phyloP scores from a whole-genome alignment of 2,113 vertebrate species.

The Anguilla rostrata region DNA sequence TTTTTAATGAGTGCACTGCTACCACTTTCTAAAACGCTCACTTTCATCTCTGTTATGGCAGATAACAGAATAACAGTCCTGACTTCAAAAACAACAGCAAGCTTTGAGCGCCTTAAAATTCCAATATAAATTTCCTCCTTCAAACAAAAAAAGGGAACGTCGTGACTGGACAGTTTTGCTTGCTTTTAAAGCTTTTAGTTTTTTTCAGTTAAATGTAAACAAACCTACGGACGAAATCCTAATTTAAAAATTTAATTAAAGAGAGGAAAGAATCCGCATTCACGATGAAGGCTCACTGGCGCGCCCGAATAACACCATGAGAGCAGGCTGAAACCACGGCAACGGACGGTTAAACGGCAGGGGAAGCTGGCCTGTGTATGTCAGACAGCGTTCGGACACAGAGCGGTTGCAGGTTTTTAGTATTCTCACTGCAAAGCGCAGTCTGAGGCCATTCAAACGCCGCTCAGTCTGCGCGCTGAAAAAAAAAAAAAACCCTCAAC shows the following conservation, averaged over 20 bases:
- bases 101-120: background rate
- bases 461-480: background rate
- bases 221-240: background rate
- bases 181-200: background rate
- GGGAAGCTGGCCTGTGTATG: background rate
- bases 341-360: background rate
- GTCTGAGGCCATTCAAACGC: background rate
- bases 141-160: background rate
- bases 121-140: background rate
- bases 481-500: background rate
- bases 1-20: background rate
- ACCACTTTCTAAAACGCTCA: background rate
- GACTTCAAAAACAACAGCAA: background rate
- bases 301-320: too few relatives aligned
- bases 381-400: background rate
- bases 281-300: too few relatives aligned
- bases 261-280: too few relatives aligned
- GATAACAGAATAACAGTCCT: background rate
- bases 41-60: background rate
- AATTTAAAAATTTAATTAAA: background rate
- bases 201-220: too few relatives aligned
- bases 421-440: background rate
- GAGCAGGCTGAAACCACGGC: background rate
- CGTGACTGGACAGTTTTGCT: background rate
- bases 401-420: background rate